A percentile compares a stretch with the other conserved stretches of the same genome.
These are phyloP conservation scores for Thripadectes ignobilis DNA, from an alignment of 2,797 vertebrate genomes.

Conservation along the genomic window DNA sequence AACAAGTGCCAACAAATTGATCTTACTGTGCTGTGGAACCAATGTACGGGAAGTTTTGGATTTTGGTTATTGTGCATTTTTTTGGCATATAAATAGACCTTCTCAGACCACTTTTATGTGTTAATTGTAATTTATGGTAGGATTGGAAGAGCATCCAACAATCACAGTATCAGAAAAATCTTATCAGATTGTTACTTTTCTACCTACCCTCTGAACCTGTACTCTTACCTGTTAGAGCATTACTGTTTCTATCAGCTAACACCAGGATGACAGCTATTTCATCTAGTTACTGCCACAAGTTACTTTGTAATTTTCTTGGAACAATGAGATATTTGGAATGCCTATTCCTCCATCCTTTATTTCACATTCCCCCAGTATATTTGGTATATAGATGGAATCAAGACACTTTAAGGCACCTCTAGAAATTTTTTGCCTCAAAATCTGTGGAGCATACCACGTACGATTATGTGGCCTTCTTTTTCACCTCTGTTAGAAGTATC, in stretches of 20 bases:
- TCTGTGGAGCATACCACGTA: not conserved
- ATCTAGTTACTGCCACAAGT: not conserved
- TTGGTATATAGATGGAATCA: not conserved
- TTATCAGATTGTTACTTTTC: not conserved
- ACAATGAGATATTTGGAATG: not conserved
- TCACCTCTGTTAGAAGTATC: not conserved
- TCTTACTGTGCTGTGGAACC: not conserved
- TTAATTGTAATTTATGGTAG: not conserved
- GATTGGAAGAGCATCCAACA: not conserved
- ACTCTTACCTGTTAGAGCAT: not conserved
- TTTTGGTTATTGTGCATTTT: not conserved
- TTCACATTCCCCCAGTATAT: not conserved
- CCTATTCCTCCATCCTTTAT: not conserved
- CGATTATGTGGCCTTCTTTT: not conserved
- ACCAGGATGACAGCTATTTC: not conserved
- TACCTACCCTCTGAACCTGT: not conserved
- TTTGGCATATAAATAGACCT: not conserved
- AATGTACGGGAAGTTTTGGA: not conserved
- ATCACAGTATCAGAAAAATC: not conserved
- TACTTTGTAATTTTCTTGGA: not conserved
- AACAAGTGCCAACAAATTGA: not conserved
- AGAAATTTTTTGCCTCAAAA: not conserved
- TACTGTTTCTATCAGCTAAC: not conserved
- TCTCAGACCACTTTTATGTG: not conserved
- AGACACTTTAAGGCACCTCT: not conserved